phyloP scores from a whole-genome alignment of 2,888 invertebrate species.

The Gordius sp. region DNA sequence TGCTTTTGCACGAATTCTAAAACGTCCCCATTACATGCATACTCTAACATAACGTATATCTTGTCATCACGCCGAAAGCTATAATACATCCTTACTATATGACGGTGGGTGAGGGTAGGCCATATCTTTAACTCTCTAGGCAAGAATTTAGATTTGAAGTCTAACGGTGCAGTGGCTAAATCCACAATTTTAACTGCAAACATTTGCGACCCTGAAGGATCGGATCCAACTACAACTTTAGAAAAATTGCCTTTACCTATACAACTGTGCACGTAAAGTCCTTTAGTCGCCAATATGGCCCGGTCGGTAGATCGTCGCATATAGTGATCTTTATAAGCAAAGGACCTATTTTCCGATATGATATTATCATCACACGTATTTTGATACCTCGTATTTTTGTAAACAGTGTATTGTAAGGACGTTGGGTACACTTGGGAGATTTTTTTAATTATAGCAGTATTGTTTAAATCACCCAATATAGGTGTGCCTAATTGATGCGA shows the following conservation, averaged over 20 bases:
- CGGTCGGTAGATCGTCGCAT: constrained; percentile 26
- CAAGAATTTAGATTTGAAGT: constrained; percentile 51
- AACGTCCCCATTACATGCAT: constrained; percentile 29
- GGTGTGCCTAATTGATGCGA: too few relatives aligned
- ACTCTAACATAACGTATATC: constrained; percentile 30
- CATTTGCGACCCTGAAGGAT: constrained; percentile 19
- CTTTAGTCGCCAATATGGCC: constrained; percentile 26
- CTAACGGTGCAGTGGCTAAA: constrained; percentile 43
- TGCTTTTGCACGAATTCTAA: constrained; percentile 29
- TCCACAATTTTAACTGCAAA: constrained; percentile 54
- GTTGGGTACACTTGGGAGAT: too few relatives aligned
- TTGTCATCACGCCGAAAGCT: constrained; percentile 18
- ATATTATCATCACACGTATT: too few relatives aligned
- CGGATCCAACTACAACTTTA: constrained; percentile 20
- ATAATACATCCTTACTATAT: constrained; percentile 45
- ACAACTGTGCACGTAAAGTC: constrained; percentile 25
- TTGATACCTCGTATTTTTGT: too few relatives aligned
- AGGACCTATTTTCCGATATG: too few relatives aligned
- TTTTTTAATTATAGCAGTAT: too few relatives aligned
- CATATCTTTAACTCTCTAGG: constrained; percentile 53
- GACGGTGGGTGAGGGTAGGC: constrained; percentile 46
- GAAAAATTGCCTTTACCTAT: constrained; percentile 28
- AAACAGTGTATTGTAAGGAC: too few relatives aligned
- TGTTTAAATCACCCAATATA: too few relatives aligned
- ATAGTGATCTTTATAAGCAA: too few relatives aligned